Evolutionary conservation across 2,888 invertebrate genomes (phyloP).

Genomic region (Yponomeuta evonymella): DNA sequence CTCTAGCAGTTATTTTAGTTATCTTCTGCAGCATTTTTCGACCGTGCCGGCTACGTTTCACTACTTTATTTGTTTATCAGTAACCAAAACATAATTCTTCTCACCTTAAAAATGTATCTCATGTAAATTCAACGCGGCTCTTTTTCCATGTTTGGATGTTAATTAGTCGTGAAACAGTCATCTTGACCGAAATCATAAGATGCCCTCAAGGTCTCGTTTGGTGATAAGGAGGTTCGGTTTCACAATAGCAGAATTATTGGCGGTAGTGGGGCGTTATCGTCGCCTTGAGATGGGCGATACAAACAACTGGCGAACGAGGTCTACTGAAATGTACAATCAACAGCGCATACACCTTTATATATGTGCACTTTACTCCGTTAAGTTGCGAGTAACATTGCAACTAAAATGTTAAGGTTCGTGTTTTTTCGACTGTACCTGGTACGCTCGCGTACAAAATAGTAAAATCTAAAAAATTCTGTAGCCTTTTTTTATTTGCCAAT

Average conservation of each 20-base stretch:
- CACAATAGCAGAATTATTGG: slow-evolving; percentile 76
- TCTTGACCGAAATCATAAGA: slow-evolving; percentile 75
- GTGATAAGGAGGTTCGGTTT: slow-evolving; percentile 63
- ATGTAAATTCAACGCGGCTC: background rate
- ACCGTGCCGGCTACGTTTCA: background rate
- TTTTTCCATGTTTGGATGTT: slow-evolving; percentile 23
- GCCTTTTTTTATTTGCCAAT: no score
- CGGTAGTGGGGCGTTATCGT: slow-evolving; percentile 48
- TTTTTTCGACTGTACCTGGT: slow-evolving; percentile 23
- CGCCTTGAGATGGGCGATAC: slow-evolving; percentile 70
- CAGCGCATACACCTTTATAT: no score
- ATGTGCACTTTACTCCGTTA: no score
- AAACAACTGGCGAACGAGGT: slow-evolving; percentile 62
- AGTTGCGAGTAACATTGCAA: no score
- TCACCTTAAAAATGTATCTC: background rate
- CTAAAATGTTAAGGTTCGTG: no score
- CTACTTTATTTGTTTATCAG: background rate
- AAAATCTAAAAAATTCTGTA: background rate
- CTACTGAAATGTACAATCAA: slow-evolving; percentile 47
- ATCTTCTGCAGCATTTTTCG: background rate
- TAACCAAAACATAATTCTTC: background rate
- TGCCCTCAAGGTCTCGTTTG: slow-evolving; percentile 60
- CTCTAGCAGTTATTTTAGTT: background rate
- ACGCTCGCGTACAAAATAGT: slow-evolving; percentile 53
- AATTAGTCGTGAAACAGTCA: slow-evolving; percentile 68